Evolutionary conservation across 2,797 vertebrate genomes (phyloP).

Genomic region (Myripristis jacobus): DNA sequence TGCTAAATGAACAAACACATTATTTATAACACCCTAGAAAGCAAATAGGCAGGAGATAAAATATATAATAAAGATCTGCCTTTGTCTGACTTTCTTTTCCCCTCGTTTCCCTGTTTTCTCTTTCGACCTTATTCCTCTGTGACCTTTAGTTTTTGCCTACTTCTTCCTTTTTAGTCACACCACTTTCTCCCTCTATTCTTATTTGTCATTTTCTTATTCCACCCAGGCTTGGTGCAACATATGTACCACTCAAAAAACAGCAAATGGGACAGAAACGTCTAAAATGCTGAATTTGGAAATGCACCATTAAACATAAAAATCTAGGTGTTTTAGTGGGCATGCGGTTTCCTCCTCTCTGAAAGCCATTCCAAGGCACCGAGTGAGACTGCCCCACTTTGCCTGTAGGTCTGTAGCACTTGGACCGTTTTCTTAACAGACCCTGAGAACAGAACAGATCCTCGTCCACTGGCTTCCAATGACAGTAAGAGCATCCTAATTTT

Average conservation of each 20-base stretch:
- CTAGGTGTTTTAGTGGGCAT: conserved; percentile 3
- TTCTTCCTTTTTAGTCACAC: too few species aligned
- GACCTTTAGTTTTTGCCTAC: too few species aligned
- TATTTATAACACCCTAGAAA: conserved; percentile 28
- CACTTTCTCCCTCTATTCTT: too few species aligned
- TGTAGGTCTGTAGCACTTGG: neutral
- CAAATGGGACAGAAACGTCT: neutral
- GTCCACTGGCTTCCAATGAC: conserved; percentile 4
- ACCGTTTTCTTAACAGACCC: neutral
- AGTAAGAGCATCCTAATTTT: conserved; percentile 3
- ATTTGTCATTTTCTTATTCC: too few species aligned
- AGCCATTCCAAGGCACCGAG: conserved; percentile 6
- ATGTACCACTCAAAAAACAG: conserved; percentile 4
- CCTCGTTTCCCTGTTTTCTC: neutral
- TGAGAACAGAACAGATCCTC: conserved; percentile 1
- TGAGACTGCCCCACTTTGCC: conserved; percentile 8
- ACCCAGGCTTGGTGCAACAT: too few species aligned
- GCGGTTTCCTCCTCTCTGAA: conserved; percentile 6
- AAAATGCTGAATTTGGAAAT: conserved; percentile 11
- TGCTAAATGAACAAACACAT: conserved; percentile 42
- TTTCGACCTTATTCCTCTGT: neutral
- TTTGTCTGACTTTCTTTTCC: conserved; percentile 1
- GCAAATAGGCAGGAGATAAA: neutral
- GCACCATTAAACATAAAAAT: conserved; percentile 20
- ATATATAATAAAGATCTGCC: conserved; percentile 22